phyloP scores from a whole-genome alignment of 2,888 invertebrate species.

The Rosalia funebris region DNA sequence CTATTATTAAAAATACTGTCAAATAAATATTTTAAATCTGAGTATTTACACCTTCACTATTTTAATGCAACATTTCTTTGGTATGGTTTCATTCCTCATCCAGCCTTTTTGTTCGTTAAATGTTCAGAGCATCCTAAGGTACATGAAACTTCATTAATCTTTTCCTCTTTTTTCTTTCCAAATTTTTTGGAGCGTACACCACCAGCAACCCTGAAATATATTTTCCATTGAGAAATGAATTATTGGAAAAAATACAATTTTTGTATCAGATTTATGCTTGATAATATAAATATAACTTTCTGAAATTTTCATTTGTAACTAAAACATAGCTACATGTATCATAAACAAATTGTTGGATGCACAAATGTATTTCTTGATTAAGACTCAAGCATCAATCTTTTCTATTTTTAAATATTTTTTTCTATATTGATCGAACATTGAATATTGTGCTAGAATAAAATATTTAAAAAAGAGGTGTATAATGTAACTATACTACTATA shows the following conservation, averaged over 20 bases:
- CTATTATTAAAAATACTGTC: slow-evolving; percentile 31
- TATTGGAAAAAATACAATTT: not conserved
- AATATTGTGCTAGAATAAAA: too few species aligned
- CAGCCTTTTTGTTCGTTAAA: slow-evolving; percentile 30
- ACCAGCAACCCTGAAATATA: slow-evolving; percentile 15
- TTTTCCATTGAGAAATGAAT: not conserved
- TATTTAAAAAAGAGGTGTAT: not conserved
- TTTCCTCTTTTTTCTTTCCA: slow-evolving; percentile 18
- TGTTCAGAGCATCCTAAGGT: slow-evolving; percentile 15
- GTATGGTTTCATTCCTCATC: slow-evolving; percentile 44
- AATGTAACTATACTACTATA: not conserved
- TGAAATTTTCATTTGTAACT: too few species aligned
- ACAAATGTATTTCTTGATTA: too few species aligned
- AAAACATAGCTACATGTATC: too few species aligned
- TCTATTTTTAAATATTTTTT: too few species aligned
- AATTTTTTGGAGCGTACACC: slow-evolving; percentile 9
- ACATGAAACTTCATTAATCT: slow-evolving; percentile 24
- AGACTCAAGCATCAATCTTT: too few species aligned
- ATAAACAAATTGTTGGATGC: too few species aligned
- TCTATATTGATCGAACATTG: too few species aligned
- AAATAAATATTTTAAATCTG: slow-evolving; percentile 41
- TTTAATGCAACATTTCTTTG: slow-evolving; percentile 52
- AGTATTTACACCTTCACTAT: slow-evolving; percentile 49
- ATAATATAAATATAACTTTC: too few species aligned
- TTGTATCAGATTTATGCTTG: not conserved